Evolutionary conservation across 2,113 vertebrate genomes (phyloP).

Genomic region (Pithys albifrons): DNA sequence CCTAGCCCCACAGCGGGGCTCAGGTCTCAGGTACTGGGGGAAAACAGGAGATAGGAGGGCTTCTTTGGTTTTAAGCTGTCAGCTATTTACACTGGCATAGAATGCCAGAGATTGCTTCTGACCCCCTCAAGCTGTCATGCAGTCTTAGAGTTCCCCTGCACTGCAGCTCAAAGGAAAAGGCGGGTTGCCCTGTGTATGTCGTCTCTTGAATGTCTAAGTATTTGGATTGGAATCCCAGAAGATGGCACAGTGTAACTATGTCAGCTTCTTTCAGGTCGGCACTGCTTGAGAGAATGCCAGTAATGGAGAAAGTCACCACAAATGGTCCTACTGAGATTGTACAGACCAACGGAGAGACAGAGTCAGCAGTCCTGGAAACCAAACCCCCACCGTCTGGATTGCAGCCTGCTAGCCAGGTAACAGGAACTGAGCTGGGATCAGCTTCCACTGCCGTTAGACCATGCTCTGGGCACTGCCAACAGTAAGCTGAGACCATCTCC

Average conservation of each 20-base stretch:
- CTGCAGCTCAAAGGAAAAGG: not conserved
- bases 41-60: not conserved
- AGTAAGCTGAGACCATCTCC: not conserved
- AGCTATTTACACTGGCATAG: not conserved
- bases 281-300: slow-evolving; percentile 96
- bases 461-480: not conserved
- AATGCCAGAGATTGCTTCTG: not conserved
- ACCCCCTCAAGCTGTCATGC: not conserved
- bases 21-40: not conserved
- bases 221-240: slow-evolving; percentile 31
- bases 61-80: not conserved
- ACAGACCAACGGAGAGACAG: slow-evolving; percentile 95
- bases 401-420: slow-evolving; percentile 90
- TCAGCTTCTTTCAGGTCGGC: slow-evolving; percentile 84
- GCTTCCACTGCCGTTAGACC: not conserved
- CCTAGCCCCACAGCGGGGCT: not conserved
- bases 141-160: not conserved
- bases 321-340: slow-evolving; percentile 94
- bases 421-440: not conserved
- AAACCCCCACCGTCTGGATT: slow-evolving; percentile 85
- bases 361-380: slow-evolving; percentile 85
- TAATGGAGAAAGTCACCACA: slow-evolving; percentile 93
- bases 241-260: slow-evolving; percentile 72
- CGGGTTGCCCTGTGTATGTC: not conserved
- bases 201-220: not conserved